Base-by-base conservation (phyloP, 1,140 invertebrate genomes). In the Pseudomyrmex concolor region DNA sequence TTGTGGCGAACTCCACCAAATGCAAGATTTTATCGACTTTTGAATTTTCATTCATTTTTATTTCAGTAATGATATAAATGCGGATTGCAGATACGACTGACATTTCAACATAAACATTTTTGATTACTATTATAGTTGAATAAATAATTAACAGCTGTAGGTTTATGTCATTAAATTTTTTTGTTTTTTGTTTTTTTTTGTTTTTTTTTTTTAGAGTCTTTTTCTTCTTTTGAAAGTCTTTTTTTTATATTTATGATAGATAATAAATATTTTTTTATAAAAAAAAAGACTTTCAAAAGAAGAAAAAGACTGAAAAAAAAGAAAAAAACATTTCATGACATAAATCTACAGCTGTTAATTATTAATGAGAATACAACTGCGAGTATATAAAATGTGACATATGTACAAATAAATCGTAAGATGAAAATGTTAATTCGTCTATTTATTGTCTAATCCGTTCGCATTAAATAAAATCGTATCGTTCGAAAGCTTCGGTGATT, bases 381-480 rank as follows among this genome's bases (percentile, higher is more conserved):
- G 1, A 15, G 1, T 50, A 15, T 54, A 15, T 2, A 22, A 25
- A 25, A 25, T 25, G 25, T 66, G n/a, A 66, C 9, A 22, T 12
- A 12, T 45, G 22, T 51, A 15, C 22, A 3, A 3, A 34, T 57
- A 13, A 15, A 55, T 48, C 2, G 9, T 25, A 2, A 68, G 10
- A 59, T 57, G 13, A 19, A 43, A 25, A 45, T 34, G 50, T 57
- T 67, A 67, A 78, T 78, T 15, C 15, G 34, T 9, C 7, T 5
- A 50, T 9, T 12, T 5, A 78, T 70, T 78, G 5, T 59, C 17
- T 55, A 13, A 50, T 55, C 54, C n/a, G 10, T 34, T 0, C 34
- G 13, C 19, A 17, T 59, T 78, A 57, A 68, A 78, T 78, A 57
- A 68, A 78, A 59, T 70, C 15, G 22, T 70, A 68, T 59, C 54